These are phyloP conservation scores for Labrus mixtus DNA, from an alignment of 2,113 vertebrate genomes.

Conservation along the genomic window DNA sequence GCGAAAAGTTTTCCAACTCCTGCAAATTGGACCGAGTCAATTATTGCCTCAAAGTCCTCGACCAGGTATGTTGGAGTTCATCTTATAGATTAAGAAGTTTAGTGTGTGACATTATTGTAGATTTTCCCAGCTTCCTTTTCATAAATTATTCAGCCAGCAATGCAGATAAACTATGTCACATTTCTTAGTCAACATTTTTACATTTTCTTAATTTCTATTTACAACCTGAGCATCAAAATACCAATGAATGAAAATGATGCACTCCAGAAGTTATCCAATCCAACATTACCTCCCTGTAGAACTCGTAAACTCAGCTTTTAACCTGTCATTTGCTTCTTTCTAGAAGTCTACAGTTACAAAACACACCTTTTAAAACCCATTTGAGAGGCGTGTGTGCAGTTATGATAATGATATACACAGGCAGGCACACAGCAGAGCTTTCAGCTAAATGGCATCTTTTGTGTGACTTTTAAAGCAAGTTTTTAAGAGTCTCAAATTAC, in stretches of 20 bases:
- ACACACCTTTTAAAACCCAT: constrained; percentile 38
- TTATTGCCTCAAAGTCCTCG: constrained; percentile 79
- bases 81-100: neutral
- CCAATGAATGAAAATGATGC: neutral
- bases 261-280: neutral
- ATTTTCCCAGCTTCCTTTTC: neutral
- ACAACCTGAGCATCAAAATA: constrained; percentile 4
- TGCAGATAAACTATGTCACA: neutral
- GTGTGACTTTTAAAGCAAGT: neutral
- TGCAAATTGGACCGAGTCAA: constrained; percentile 80
- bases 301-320: constrained; percentile 10
- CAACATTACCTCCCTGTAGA: neutral
- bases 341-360: constrained; percentile 37
- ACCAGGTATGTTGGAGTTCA: constrained; percentile 78
- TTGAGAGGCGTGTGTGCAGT: constrained; percentile 20
- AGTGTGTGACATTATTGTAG: neutral
- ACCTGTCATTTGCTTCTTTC: constrained; percentile 48
- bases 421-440: neutral
- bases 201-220: neutral
- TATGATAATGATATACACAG: constrained; percentile 37
- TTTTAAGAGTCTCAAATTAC: neutral
- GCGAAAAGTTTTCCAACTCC: constrained; percentile 88
- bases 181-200: neutral
- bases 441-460: neutral
- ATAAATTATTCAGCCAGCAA: no score